Evolutionary conservation across 2,113 vertebrate species (phyloP).

Genomic region (Sander vitreus): DNA sequence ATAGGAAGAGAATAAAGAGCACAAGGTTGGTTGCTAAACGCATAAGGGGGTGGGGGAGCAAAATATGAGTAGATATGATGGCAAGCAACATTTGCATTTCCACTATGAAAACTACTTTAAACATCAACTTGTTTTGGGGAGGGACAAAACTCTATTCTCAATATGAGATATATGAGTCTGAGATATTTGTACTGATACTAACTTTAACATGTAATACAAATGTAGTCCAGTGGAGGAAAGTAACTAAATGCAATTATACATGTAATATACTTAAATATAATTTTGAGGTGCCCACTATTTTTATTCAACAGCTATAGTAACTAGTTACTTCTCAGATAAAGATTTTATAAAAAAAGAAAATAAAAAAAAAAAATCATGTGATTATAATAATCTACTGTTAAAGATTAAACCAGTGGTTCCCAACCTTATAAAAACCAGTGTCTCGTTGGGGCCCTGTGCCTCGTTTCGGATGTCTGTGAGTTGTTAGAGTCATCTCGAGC

Average conservation of each 20-base stretch:
- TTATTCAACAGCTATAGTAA: background rate
- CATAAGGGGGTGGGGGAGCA: background rate
- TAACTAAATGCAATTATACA: background rate
- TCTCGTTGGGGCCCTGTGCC: too few relatives aligned
- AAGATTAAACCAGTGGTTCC: too few relatives aligned
- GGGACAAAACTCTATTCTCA: background rate
- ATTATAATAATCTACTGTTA: too few relatives aligned
- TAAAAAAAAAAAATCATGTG: too few relatives aligned
- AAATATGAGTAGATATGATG: constrained; percentile 1
- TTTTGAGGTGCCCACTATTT: background rate
- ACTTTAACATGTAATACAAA: constrained; percentile 2
- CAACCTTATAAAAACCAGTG: too few relatives aligned
- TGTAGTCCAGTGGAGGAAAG: background rate
- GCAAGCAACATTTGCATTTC: constrained; percentile 24
- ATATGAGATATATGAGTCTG: background rate
- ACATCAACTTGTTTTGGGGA: background rate
- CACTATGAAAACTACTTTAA: constrained; percentile 31
- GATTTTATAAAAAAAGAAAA: too few relatives aligned
- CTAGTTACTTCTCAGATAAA: background rate
- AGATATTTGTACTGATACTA: background rate
- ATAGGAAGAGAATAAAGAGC: constrained; percentile 19
- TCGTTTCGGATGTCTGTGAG: too few relatives aligned
- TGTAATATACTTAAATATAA: background rate
- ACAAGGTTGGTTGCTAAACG: constrained; percentile 14
- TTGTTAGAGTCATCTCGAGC: too few relatives aligned